Evolutionary conservation across 2,797 vertebrate genomes (phyloP), one percentile per base, ranked within the genome.

Genomic region (Numenius phaeopus): DNA sequence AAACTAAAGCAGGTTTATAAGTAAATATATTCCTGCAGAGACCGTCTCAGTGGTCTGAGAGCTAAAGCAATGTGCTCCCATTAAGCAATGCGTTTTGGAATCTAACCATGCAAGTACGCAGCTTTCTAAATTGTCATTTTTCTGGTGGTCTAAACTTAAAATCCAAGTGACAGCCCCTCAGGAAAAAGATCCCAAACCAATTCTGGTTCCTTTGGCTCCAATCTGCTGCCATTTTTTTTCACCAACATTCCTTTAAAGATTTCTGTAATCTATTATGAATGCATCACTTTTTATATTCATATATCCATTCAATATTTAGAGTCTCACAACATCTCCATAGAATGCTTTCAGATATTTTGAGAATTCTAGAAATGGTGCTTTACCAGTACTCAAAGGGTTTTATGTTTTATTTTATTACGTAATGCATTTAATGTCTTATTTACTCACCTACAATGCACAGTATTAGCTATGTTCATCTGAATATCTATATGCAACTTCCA

Each of bases 391-490:
- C 96, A 97, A 90, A 97, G 96, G 96, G 94, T 5, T 95, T 95
- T 93, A 89, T 97, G 92, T 95, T 96, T 96, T 96, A 96, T 95
- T 95, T 96, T 94, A 96, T 97, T 98, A 92, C 71, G 32, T 96
- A 97, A 96, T 97, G 80, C 97, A 98, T 96, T 97, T 97, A 97
- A 90, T 93, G 79, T 96, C 95, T 94, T 96, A 98, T 98, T 97
- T 98, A 98, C 97, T 98, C 96, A 98, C 94, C 79, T 98, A 94
- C 98, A 98, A 92, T 97, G 97, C 96, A 95, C 95, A 97, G 95
- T 95, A 96, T 95, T 98, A 97, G 95, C 95, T 98, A 97, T 96
- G 83, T 98, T 97, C 97, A 97, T 89, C 94, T 97, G 96, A 95
- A 94, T 97, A 96, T 96, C 93, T 98, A 42, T 98, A 96, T 96